These are phyloP conservation scores for Porites divaricata DNA, from an alignment of 92 coral and sea anemone genomes.

Conservation along the genomic window DNA sequence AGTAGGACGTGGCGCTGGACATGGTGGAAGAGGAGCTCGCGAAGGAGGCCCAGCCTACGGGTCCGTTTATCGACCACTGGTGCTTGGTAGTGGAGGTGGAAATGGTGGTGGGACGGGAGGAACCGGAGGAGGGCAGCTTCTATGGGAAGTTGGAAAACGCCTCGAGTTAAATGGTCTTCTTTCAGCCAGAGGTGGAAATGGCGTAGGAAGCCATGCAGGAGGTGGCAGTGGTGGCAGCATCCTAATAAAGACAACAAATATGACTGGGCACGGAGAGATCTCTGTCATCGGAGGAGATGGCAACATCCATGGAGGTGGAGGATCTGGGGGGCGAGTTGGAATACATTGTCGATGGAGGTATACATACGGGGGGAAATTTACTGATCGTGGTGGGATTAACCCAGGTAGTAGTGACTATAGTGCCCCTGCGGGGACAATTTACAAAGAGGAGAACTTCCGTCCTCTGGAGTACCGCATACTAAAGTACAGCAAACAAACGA, in stretches of 20 bases:
- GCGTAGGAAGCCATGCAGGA: conserved; percentile 76
- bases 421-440: conserved; percentile 97
- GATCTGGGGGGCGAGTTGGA: conserved; percentile 96
- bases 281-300: conserved; percentile 89
- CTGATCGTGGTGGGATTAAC: conserved; percentile 87
- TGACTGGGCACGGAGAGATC: conserved; percentile 97
- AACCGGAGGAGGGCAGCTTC: conserved; percentile 90
- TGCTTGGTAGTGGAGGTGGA: conserved; percentile 95
- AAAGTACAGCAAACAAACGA: conserved; percentile 82
- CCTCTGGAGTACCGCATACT: conserved; percentile 90
- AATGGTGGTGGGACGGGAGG: conserved; percentile 91
- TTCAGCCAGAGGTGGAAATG: conserved; percentile 80
- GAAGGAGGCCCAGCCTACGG: conserved; percentile 86
- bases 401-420: conserved; percentile 47
- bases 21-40: conserved; percentile 94
- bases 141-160: conserved; percentile 86
- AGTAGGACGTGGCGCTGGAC: conserved; percentile 91
- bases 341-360: conserved; percentile 98
- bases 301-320: conserved; percentile 77
- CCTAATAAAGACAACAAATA: conserved; percentile 82
- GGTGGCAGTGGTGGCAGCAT: conserved; percentile 99
- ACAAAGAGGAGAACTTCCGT: conserved; percentile 90
- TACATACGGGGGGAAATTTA: conserved; percentile 87
- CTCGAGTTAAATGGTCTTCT: conserved; percentile 90
- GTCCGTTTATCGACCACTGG: conserved; percentile 81